Base-by-base conservation (phyloP, 2,888 invertebrate species). In the Oegoconia quadripuncta region DNA sequence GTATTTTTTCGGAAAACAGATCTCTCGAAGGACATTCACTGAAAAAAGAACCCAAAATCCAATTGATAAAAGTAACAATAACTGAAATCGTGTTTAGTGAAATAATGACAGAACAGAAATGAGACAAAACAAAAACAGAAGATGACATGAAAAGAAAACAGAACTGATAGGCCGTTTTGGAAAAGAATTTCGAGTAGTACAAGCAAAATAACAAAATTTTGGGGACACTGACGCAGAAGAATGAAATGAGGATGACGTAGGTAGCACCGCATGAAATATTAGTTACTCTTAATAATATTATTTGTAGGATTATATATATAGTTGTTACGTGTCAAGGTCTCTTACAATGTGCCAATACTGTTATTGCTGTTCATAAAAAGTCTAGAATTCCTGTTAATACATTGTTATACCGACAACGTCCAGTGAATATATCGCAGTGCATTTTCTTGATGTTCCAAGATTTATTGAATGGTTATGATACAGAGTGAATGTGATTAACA, bases 161-260 rank as follows among this genome's bases (percentile, higher is more conserved):
- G 67, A 84, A 86, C 78, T 79, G 80, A 87, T 87, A 87, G 88
- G 86, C 84, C 88, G 87, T 88, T 89, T 89, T 89, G 89, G 88
- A 86, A 84, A 84, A 75, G 59, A 86, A 79, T 61, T 73, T 60
- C 73, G 74, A 74, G 69, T 57, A 67, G 62, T 74, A 76, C 68
- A 83, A 81, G 84, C 84, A 81, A 83, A 78, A 66, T 63, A 83
- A 86, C 57, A 59, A 66, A 76, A 75, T 52, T 57, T 60, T 61
- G 64, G 71, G 72, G 72, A 75, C 70, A 71, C 62, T 74, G 73
- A 74, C 74, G 64, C 64, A 63, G 59, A 63, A 64, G 49, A 64
- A 79, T 76, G 75, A 59, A 51, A 77, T 81, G 80, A 66, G 44
- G 42, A 74, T 81, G 75, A 62, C 55, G 53, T 44, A 54, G 39